Percentiles rank a stretch among this genome's conserved stretches.
Evolutionary conservation across 2,888 invertebrate genomes (phyloP).

Genomic region (Choristoneura rosaceana): DNA sequence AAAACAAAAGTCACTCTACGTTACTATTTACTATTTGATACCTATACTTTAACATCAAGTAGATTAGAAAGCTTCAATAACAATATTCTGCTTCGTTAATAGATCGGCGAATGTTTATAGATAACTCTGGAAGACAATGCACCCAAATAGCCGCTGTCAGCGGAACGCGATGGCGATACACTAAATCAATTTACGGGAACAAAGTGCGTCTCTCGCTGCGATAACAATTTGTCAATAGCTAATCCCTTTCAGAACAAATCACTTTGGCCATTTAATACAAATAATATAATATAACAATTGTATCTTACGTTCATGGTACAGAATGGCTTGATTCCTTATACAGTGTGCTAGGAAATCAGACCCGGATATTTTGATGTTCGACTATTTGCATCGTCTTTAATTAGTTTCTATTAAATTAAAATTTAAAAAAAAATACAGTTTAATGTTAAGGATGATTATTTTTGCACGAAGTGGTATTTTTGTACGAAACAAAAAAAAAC

Average conservation of each 20-base stretch:
- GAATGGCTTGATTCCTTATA: background rate
- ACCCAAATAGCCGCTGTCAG: constrained; percentile 37
- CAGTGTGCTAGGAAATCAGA: too few species aligned
- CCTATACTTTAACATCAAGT: too few species aligned
- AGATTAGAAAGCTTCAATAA: too few species aligned
- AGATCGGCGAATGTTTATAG: background rate
- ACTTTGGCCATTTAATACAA: constrained; percentile 4
- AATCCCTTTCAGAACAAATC: constrained; percentile 19
- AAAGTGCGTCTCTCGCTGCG: constrained; percentile 44
- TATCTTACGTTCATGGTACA: background rate
- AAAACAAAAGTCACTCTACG: too few species aligned
- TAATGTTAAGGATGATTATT: too few species aligned
- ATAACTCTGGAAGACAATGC: constrained; percentile 46
- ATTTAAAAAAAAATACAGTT: too few species aligned
- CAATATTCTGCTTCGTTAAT: background rate
- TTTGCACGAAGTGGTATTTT: too few species aligned
- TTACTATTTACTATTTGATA: too few species aligned
- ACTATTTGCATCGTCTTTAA: too few species aligned
- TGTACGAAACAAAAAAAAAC: too few species aligned
- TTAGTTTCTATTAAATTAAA: too few species aligned
- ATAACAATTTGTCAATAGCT: constrained; percentile 35
- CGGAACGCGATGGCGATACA: constrained; percentile 46
- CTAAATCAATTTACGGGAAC: constrained; percentile 47
- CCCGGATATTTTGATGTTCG: too few species aligned
- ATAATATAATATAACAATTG: background rate